A percentile compares a stretch with the other conserved stretches of the same genome.
These are phyloP conservation scores for Mantis religiosa DNA, from an alignment of 2,888 invertebrate genomes.

Conservation along the genomic window DNA sequence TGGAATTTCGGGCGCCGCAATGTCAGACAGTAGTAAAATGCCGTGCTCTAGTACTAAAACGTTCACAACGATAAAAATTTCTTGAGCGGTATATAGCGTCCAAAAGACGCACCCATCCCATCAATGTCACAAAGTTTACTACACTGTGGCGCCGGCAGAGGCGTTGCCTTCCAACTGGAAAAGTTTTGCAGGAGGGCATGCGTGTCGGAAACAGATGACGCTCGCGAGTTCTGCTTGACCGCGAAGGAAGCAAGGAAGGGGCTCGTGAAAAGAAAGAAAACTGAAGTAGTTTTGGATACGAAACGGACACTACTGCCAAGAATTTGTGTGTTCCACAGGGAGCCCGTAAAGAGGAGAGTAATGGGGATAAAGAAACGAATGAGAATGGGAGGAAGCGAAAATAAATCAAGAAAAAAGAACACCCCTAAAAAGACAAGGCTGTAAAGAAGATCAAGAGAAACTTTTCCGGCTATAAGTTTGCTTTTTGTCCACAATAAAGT, in stretches of 20 bases:
- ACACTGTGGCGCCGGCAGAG: not conserved
- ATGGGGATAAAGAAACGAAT: not conserved
- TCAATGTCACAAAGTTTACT: not conserved
- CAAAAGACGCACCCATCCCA: not conserved
- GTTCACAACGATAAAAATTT: not conserved
- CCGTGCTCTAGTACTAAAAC: not conserved
- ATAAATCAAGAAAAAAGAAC: not conserved
- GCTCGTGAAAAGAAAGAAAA: not conserved
- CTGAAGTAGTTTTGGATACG: not conserved
- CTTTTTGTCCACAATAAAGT: not conserved
- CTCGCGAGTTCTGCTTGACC: not conserved
- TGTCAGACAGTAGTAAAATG: not conserved
- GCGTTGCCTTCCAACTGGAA: not conserved
- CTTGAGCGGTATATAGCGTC: not conserved
- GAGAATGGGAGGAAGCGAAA: not conserved
- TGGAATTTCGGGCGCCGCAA: not conserved
- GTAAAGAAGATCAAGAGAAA: not conserved
- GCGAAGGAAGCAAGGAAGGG: not conserved
- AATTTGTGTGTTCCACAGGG: not conserved
- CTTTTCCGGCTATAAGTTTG: not conserved
- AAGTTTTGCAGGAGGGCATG: not conserved
- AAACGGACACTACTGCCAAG: not conserved
- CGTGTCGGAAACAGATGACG: not conserved
- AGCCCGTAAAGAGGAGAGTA: not conserved
- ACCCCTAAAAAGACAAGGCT: not conserved